Evolutionary conservation across 2,797 vertebrate genomes (phyloP).

Genomic region (Cynopterus sphinx): DNA sequence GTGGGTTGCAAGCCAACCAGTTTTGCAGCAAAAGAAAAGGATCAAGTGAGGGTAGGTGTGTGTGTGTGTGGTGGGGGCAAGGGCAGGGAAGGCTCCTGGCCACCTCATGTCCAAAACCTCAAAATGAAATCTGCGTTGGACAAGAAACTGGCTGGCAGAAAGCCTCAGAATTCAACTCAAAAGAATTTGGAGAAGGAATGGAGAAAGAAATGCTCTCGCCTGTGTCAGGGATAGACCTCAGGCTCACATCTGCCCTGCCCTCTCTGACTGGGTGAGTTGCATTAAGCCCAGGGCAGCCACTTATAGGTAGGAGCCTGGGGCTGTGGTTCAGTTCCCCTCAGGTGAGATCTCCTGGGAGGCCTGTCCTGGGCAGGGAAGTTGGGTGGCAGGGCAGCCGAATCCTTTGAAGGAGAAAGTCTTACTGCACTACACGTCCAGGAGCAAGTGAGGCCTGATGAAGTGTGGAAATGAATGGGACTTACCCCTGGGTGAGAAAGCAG

Average conservation of each 20-base stretch:
- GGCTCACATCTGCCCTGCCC: slow-evolving; percentile 70
- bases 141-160: slow-evolving; percentile 58
- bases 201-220: slow-evolving; percentile 66
- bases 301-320: background rate
- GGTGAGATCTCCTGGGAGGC: slow-evolving; percentile 70
- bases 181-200: slow-evolving; percentile 69
- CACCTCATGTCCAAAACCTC: slow-evolving; percentile 70
- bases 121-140: slow-evolving; percentile 76
- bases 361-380: slow-evolving; percentile 36
- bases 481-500: slow-evolving; percentile 61
- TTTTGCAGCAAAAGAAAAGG: slow-evolving; percentile 80
- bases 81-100: slow-evolving; percentile 47
- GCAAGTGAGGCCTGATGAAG: slow-evolving; percentile 37
- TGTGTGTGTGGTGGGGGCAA: slow-evolving; percentile 21
- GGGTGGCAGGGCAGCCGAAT: slow-evolving; percentile 46
- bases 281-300: background rate
- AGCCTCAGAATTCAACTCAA: slow-evolving; percentile 81
- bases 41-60: slow-evolving; percentile 65
- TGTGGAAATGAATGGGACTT: slow-evolving; percentile 65
- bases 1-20: slow-evolving; percentile 77
- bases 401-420: slow-evolving; percentile 65
- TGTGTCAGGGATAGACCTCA: slow-evolving; percentile 74
- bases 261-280: slow-evolving; percentile 63
- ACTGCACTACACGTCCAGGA: slow-evolving; percentile 54
- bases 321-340: slow-evolving; percentile 75